Percentiles rank a stretch among this genome's conserved stretches.
Evolutionary conservation across 1,140 invertebrate genomes (phyloP).

Genomic region (Xylocopa sonorina): DNA sequence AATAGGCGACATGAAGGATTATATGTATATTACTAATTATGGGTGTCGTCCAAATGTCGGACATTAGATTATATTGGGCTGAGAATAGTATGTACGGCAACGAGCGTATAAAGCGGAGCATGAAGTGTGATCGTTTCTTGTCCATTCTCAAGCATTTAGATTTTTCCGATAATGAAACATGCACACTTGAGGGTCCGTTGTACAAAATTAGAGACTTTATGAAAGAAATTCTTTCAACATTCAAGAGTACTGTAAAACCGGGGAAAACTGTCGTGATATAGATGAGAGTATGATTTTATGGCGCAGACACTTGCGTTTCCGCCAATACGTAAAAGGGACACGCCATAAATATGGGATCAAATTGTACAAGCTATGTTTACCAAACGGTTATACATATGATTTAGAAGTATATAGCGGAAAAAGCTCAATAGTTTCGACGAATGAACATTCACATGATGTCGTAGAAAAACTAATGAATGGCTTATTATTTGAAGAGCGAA

Average conservation of each 20-base stretch:
- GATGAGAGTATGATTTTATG: slow-evolving; percentile 77
- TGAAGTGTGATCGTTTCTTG: too few species aligned
- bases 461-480: slow-evolving; percentile 21
- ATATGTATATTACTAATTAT: too few species aligned
- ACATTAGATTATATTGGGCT: too few species aligned
- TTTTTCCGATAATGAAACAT: too few species aligned
- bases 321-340: too few species aligned
- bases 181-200: too few species aligned
- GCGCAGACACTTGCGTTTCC: slow-evolving; percentile 71
- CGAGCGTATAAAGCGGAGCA: too few species aligned
- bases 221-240: too few species aligned
- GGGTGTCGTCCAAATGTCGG: too few species aligned
- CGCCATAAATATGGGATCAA: slow-evolving; percentile 77
- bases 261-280: slow-evolving; percentile 68
- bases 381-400: slow-evolving; percentile 71
- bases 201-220: too few species aligned
- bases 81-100: too few species aligned
- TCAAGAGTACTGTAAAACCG: slow-evolving; percentile 49
- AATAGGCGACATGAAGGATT: slow-evolving; percentile 51
- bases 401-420: slow-evolving; percentile 60
- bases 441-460: slow-evolving; percentile 28
- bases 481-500: slow-evolving; percentile 34
- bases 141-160: too few species aligned
- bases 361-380: slow-evolving; percentile 71
- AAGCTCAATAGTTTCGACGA: slow-evolving; percentile 38